Conservation (phyloP, 2,797 vertebrate genomes). For the Falco rusticolus region DNA sequence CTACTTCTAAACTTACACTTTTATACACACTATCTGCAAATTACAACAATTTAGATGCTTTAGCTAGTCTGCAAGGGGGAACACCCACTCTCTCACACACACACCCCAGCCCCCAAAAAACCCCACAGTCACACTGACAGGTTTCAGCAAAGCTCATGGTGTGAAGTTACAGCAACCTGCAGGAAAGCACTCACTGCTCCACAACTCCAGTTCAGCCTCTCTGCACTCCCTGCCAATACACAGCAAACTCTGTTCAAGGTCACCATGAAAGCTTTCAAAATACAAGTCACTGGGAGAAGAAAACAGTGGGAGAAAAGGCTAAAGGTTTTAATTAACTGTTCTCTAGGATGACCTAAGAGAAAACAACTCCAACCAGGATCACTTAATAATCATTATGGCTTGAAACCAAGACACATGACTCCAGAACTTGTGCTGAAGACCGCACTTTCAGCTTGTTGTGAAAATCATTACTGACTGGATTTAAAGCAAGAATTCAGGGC, state of each 20-base stretch:
- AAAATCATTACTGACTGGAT: neutral
- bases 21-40: neutral
- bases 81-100: accelerated
- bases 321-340: slow-evolving; percentile 42
- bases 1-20: neutral
- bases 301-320: neutral
- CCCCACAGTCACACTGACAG: neutral
- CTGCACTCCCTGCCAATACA: neutral
- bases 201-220: neutral
- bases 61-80: neutral
- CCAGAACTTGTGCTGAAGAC: neutral
- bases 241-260: neutral
- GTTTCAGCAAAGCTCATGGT: neutral
- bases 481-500: neutral
- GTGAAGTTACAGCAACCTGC: neutral
- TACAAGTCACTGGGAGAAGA: slow-evolving; percentile 1
- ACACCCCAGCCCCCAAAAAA: neutral
- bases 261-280: slow-evolving; percentile 31
- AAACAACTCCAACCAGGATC: neutral
- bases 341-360: neutral
- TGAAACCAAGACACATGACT: neutral
- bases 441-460: neutral
- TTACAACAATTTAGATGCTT: neutral
- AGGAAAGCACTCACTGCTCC: neutral
- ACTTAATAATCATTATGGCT: neutral